phyloP scores from a whole-genome alignment of 2,797 vertebrate genomes.

The Acridotheres tristis region DNA sequence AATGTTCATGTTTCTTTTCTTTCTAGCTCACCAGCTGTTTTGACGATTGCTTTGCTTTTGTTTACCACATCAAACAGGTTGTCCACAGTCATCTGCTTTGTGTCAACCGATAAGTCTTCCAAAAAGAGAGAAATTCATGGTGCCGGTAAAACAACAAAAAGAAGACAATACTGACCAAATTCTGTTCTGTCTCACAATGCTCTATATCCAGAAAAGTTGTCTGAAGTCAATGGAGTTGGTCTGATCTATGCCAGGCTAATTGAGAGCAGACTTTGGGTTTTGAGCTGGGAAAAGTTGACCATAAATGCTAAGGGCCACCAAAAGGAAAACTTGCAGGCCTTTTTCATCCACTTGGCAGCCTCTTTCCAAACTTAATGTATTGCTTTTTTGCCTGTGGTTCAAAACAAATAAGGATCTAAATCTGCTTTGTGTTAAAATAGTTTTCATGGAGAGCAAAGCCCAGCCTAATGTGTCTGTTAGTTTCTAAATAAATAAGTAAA shows the following conservation, averaged over 20 bases:
- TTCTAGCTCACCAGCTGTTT: conserved; percentile 32
- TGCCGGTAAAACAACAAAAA: conserved; percentile 22
- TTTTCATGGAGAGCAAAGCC: conserved; percentile 1
- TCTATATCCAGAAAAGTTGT: conserved; percentile 21
- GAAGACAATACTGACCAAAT: conserved; percentile 23
- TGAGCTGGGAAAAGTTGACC: conserved; percentile 37
- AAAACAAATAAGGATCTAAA: conserved; percentile 24
- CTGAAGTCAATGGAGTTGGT: conserved; percentile 36
- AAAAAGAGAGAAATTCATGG: conserved; percentile 13
- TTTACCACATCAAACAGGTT: conserved; percentile 72
- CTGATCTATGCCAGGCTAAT: conserved; percentile 40
- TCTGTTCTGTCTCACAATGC: conserved; percentile 34
- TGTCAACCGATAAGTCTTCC: conserved; percentile 47
- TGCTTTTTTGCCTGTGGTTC: conserved; percentile 15
- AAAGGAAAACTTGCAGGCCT: conserved; percentile 44
- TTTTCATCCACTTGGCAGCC: conserved; percentile 50
- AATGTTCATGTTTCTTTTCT: conserved; percentile 47
- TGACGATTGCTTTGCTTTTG: conserved; percentile 52
- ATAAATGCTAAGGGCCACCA: conserved; percentile 48
- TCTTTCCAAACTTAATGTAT: conserved; percentile 6
- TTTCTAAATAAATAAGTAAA: not conserved
- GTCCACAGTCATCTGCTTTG: conserved; percentile 58
- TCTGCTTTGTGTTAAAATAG: conserved; percentile 55
- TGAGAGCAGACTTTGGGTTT: conserved; percentile 46
- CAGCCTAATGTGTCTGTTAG: not conserved